These are phyloP conservation scores for Embiotoca jacksoni DNA, from an alignment of 2,113 vertebrate species.

Conservation along the genomic window DNA sequence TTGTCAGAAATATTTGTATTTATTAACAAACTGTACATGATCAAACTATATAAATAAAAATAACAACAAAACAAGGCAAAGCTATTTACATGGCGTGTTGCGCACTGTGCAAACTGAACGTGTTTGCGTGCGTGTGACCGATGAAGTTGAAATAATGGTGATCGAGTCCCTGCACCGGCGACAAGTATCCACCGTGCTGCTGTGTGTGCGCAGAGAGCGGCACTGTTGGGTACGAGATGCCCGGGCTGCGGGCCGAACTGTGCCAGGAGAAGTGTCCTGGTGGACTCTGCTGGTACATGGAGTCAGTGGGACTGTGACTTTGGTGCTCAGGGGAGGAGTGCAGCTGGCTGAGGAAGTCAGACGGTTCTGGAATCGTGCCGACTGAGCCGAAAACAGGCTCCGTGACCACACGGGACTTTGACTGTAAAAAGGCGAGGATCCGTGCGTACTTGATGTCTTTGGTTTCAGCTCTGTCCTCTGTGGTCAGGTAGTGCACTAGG, in stretches of 20 bases:
- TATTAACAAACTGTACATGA: conserved; percentile 78
- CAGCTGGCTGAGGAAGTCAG: conserved; percentile 88
- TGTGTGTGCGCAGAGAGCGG: conserved; percentile 85
- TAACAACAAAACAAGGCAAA: conserved; percentile 1
- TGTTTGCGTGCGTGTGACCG: conserved; percentile 90
- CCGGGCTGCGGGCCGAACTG: conserved; percentile 84
- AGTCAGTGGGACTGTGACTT: conserved; percentile 85
- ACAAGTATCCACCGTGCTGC: conserved; percentile 90
- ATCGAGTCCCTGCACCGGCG: conserved; percentile 91
- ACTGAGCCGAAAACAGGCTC: conserved; percentile 89
- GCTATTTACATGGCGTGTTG: conserved; percentile 90
- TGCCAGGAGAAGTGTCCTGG: conserved; percentile 90
- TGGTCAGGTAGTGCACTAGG: conserved; percentile 97
- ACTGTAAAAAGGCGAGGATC: conserved; percentile 96
- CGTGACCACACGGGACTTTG: conserved; percentile 89
- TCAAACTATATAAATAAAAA: conserved; percentile 79
- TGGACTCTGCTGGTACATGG: conserved; percentile 86
- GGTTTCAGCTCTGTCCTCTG: conserved; percentile 95
- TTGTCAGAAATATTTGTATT: conserved; percentile 62
- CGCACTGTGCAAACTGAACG: conserved; percentile 90
- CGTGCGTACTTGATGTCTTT: conserved; percentile 97
- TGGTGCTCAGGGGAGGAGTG: conserved; percentile 89
- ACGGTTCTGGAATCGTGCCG: conserved; percentile 84
- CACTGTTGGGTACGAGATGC: conserved; percentile 88
- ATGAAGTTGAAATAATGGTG: conserved; percentile 95